These are phyloP conservation scores for Clarias macrocephalus DNA, from an alignment of 2,113 vertebrate genomes.

Conservation along the genomic window DNA sequence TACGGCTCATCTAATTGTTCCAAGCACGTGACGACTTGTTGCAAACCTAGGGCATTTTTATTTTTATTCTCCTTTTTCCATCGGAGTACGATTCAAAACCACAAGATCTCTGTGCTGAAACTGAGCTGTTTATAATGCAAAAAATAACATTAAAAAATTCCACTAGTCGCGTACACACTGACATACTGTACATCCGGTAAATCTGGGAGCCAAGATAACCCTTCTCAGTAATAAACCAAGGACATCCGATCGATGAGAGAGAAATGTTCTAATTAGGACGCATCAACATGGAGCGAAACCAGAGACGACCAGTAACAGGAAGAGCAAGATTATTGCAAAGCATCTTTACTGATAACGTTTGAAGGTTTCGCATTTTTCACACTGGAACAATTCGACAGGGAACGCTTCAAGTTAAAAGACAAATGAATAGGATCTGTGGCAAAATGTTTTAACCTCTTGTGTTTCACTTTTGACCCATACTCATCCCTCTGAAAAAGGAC, in stretches of 20 bases:
- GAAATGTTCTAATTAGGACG: background rate
- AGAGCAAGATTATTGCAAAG: background rate
- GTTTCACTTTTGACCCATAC: background rate
- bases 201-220: background rate
- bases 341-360: background rate
- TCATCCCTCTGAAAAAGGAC: too few species aligned
- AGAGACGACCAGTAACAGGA: background rate
- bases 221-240: background rate
- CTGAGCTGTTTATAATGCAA: background rate
- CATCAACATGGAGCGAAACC: background rate
- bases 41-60: conserved; percentile 28
- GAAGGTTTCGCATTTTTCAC: background rate
- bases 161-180: background rate
- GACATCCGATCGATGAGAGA: background rate
- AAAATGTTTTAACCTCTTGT: background rate
- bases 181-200: background rate
- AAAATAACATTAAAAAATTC: background rate
- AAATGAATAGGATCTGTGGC: too few species aligned
- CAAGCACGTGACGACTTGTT: background rate
- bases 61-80: conserved; percentile 27
- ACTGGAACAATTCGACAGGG: background rate
- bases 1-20: background rate
- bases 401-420: background rate
- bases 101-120: conserved; percentile 45
- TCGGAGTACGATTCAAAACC: conserved; percentile 40